Evolutionary conservation across 2,888 invertebrate species (phyloP), one percentile per base, ranked within the genome.

Genomic region (Polyommatus iphigenia): DNA sequence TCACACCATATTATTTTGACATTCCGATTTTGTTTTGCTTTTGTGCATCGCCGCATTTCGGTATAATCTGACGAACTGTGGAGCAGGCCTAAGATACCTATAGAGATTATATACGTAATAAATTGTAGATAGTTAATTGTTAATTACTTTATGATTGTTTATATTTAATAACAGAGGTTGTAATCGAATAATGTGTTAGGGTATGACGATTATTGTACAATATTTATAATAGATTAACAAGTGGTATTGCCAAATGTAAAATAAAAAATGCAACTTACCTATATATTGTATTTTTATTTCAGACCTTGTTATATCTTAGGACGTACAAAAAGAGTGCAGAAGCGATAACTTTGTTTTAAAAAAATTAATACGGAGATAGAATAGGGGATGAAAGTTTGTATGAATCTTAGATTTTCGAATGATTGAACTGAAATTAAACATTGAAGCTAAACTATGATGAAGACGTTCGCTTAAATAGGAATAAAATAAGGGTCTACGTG

Each of bases 221-320:
- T 75, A 75, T 75, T 75, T 75, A 75, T 75, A 29, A 50, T 54
- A 54, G 18, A 54, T 24, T 50, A 54, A 75, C 50, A 75, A 75
- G 29, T 75, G 75, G 75, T 75, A 75, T 75, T 75, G 54, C 75
- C 75, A 75, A 75, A 75, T 75, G 54, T 75, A 75, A 18, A 75
- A 75, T 73, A 73, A 41, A 54, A 75, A 75, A 75, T 54, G 75
- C 75, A 75, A 54, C 18, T 75, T 54, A 67, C 29, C 54, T 32
- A 29, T 32, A 29, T 6, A 20, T 24, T 54, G 15, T 24, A 20
- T 6, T 75, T 13, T 75, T 54, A 1, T 75, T 73, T 73, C 36
- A 41, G 7, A 20, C 24, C n/a, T 7, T n/a, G 10, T 41, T 7
- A 36, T 15, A 36, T 57, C 57, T 50, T 50, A 50, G 50, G 15